phyloP scores from a whole-genome alignment of 2,888 invertebrate genomes.

The Sisyra terminalis region DNA sequence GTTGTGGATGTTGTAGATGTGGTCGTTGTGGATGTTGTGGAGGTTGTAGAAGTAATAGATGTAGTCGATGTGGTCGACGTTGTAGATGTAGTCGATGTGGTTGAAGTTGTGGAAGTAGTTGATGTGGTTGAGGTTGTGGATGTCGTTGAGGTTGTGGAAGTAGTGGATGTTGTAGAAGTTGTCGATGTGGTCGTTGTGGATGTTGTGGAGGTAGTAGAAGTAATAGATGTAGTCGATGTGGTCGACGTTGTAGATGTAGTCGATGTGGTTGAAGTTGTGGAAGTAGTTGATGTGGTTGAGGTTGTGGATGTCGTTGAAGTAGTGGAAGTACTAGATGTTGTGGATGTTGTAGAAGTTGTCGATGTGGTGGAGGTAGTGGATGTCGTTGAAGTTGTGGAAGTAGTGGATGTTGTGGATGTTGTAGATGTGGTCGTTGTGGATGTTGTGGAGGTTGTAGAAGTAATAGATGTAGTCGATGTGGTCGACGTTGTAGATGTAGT shows the following conservation, averaged over 20 bases:
- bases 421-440: too few species aligned
- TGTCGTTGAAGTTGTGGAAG: background rate
- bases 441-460: too few species aligned
- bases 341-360: slow-evolving; percentile 11
- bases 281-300: background rate
- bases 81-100: slow-evolving; percentile 8
- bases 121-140: slow-evolving; percentile 26
- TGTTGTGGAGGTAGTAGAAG: slow-evolving; percentile 13
- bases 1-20: slow-evolving; percentile 3
- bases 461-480: slow-evolving; percentile 7
- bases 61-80: too few species aligned
- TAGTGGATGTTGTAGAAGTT: slow-evolving; percentile 3
- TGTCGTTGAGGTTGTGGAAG: slow-evolving; percentile 13
- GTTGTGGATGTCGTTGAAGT: too few species aligned
- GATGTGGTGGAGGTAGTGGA: too few species aligned
- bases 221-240: slow-evolving; percentile 12
- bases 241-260: slow-evolving; percentile 4
- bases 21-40: too few species aligned
- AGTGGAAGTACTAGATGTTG: too few species aligned
- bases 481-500: background rate
- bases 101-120: too few species aligned
- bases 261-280: too few species aligned
- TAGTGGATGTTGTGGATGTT: slow-evolving; percentile 1
- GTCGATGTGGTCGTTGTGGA: slow-evolving; percentile 11
- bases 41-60: background rate